Percentiles rank a stretch among this genome's conserved stretches.
Conservation (phyloP, 2,888 invertebrate species). For the Ophioninae sp. region DNA sequence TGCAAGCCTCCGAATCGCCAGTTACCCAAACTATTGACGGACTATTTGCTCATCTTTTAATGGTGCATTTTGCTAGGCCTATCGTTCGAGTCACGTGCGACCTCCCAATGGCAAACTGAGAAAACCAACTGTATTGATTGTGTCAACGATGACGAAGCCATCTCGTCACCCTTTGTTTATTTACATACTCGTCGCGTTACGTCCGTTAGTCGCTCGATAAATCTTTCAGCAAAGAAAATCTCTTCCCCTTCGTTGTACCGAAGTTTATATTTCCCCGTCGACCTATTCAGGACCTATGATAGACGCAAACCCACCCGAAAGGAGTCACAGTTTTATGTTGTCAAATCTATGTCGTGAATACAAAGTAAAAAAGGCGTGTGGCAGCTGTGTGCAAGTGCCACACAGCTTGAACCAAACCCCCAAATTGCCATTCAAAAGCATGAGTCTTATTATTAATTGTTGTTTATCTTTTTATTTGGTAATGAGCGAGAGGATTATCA, state of each 20-base stretch:
- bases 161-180: not conserved
- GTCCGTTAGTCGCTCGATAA: not conserved
- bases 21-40: not conserved
- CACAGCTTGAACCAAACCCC: not conserved
- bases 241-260: not conserved
- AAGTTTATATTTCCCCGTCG: not conserved
- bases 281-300: not conserved
- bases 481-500: too few species aligned
- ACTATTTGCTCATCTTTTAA: not conserved
- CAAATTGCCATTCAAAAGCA: not conserved
- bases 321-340: not conserved
- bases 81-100: not conserved
- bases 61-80: not conserved
- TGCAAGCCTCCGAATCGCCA: not conserved
- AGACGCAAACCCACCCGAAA: not conserved
- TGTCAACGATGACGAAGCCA: constrained; percentile 2
- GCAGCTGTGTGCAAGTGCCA: not conserved
- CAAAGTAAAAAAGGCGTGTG: not conserved
- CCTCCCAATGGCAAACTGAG: not conserved
- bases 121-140: not conserved
- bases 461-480: too few species aligned
- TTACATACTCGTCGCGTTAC: not conserved
- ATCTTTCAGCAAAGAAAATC: constrained; percentile 1
- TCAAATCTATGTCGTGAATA: not conserved
- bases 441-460: too few species aligned